Conservation (phyloP, 2,888 invertebrate species). For the Craniophora ligustri region DNA sequence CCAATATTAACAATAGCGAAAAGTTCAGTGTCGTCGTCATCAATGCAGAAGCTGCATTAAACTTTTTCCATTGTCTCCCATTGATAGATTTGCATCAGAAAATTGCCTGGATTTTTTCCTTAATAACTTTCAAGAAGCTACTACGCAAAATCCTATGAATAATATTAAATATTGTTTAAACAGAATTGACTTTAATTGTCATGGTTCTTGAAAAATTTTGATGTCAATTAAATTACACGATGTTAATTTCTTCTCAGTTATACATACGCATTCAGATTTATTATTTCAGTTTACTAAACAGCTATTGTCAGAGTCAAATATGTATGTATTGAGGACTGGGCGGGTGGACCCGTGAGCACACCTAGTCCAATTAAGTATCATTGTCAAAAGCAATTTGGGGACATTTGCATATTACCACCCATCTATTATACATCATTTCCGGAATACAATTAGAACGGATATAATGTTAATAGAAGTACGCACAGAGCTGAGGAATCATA, state of each 20-base stretch:
- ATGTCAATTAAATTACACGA: no score
- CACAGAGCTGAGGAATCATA: no score
- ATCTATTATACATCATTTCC: conserved; percentile 61
- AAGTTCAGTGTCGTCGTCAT: conserved; percentile 50
- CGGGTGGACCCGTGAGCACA: conserved; percentile 45
- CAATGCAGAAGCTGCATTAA: conserved; percentile 58
- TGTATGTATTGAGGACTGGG: conserved; percentile 34
- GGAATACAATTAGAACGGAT: conserved; percentile 46
- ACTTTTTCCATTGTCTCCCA: conserved; percentile 72
- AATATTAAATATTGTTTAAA: conserved; percentile 3
- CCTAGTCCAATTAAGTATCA: conserved; percentile 65
- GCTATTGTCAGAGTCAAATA: conserved; percentile 14
- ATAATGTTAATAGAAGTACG: conserved; percentile 25
- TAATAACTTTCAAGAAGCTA: conserved; percentile 39
- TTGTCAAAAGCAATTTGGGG: conserved; percentile 66
- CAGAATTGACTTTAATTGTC: no score
- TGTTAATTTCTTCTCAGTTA: not conserved
- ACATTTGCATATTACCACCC: conserved; percentile 70
- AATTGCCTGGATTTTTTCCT: conserved; percentile 60
- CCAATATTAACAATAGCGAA: conserved; percentile 39
- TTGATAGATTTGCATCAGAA: conserved; percentile 66
- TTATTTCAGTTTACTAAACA: conserved; percentile 1
- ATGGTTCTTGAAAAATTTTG: no score
- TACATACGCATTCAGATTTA: not conserved
- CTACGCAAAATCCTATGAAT: conserved; percentile 45